These are phyloP conservation scores for Pseudonaja textilis DNA, from an alignment of 2,113 vertebrate species.

Conservation along the genomic window DNA sequence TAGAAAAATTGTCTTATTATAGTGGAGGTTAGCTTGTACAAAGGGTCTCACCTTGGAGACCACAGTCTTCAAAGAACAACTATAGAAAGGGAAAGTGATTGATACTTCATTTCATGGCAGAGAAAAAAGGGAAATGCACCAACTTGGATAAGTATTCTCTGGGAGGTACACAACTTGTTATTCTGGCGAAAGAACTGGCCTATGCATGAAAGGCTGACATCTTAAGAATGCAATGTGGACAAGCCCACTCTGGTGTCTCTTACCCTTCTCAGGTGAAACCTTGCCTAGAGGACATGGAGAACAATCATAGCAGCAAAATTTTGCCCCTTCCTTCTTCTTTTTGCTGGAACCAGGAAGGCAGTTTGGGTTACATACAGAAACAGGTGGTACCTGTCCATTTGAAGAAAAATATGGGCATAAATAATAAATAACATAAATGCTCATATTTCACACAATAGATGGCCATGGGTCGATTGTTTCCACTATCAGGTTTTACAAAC, in stretches of 20 bases:
- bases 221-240: neutral
- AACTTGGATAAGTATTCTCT: neutral
- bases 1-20: neutral
- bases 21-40: neutral
- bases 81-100: neutral
- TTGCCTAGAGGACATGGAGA: neutral
- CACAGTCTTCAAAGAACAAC: neutral
- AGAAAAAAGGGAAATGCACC: neutral
- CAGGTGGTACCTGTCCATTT: neutral
- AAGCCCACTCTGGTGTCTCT: neutral
- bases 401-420: neutral
- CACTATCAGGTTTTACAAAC: neutral
- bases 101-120: neutral
- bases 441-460: neutral
- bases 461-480: neutral
- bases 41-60: neutral
- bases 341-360: neutral
- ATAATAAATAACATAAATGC: neutral
- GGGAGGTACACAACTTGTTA: neutral
- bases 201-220: neutral
- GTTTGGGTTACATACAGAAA: neutral
- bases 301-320: slow-evolving; percentile 10
- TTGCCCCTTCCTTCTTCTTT: neutral
- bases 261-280: neutral
- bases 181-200: neutral